These are phyloP conservation scores for Rhinophrynus dorsalis DNA, from an alignment of 2,797 vertebrate genomes.

Conservation along the genomic window DNA sequence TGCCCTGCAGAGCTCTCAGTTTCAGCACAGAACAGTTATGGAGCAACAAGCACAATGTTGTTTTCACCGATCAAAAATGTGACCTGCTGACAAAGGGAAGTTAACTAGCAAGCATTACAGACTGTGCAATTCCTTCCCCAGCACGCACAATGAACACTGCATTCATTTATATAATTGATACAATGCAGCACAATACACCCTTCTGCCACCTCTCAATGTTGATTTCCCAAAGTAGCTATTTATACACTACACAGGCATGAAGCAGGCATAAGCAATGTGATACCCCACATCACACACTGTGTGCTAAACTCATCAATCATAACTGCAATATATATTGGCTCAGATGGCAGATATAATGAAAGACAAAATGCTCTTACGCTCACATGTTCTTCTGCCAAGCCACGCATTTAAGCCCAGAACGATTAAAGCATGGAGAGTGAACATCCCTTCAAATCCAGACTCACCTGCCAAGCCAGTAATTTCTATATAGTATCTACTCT, in stretches of 20 bases:
- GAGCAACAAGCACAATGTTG: not conserved
- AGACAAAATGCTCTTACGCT: not conserved
- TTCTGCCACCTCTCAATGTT: not conserved
- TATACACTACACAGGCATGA: not conserved
- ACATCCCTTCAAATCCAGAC: not conserved
- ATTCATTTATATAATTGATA: not conserved
- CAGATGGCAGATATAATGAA: conserved; percentile 11
- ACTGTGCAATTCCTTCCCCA: conserved; percentile 1
- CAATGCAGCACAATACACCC: not conserved
- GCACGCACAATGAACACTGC: not conserved
- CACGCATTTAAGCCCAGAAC: not conserved
- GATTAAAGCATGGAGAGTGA: not conserved
- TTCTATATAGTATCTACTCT: too few species aligned
- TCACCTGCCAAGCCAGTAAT: not conserved
- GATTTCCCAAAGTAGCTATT: not conserved
- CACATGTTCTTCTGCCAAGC: not conserved
- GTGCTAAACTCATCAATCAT: not conserved
- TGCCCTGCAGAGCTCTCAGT: not conserved
- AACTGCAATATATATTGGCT: not conserved
- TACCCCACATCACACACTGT: not conserved
- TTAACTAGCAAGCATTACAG: not conserved
- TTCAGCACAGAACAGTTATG: not conserved
- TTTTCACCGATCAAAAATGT: not conserved
- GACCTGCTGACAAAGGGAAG: not conserved
- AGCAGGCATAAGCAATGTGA: not conserved